Base-by-base conservation (phyloP, 2,888 invertebrate species). In the Drosophila paranaensis region DNA sequence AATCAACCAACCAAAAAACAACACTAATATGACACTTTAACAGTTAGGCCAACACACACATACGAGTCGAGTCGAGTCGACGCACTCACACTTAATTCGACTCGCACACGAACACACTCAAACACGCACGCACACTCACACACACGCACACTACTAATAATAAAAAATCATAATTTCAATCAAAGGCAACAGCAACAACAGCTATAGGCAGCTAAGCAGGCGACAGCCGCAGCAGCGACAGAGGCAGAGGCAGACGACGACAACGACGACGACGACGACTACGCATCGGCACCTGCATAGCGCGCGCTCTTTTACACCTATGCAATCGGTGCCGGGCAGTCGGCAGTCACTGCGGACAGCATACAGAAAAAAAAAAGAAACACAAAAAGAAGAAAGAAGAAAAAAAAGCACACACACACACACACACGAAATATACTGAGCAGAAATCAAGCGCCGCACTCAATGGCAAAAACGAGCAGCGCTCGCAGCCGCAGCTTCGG, bases 1-100 rank as follows among this genome's bases (percentile, higher is more conserved):
- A 89, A 78, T 78, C 84, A 84, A 63, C 84, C 84, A 84, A 84
- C 84, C 84, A 89, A 84, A 77, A 84, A 89, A 84, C 84, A 84
- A 84, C 84, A 87, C 84, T 84, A 84, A 84, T 84, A 89, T 89
- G 84, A 84, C 84, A 89, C 89, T 89, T 89, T 84, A 84, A 84
- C 84, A 84, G 84, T 89, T 84, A 84, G 88, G 79, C 84, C 76
- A 71, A 73, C 79, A 86, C 81, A 72, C 57, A 62, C 72, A 48
- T 54, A 27, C 46, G 58, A 53, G n/a, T 46, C 60, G 39, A 68
- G 16, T 61, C 63, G 63, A 71, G 79, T 67, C 63, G 57, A 70
- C 66, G 61, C 78, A 71, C 77, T 69, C 77, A 72, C 68, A 79
- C 79, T 71, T 56, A 69, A 76, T 60, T 70, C 77, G 56, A 45